phyloP scores from a whole-genome alignment of 2,113 vertebrate genomes.

The Hassar affinis region DNA sequence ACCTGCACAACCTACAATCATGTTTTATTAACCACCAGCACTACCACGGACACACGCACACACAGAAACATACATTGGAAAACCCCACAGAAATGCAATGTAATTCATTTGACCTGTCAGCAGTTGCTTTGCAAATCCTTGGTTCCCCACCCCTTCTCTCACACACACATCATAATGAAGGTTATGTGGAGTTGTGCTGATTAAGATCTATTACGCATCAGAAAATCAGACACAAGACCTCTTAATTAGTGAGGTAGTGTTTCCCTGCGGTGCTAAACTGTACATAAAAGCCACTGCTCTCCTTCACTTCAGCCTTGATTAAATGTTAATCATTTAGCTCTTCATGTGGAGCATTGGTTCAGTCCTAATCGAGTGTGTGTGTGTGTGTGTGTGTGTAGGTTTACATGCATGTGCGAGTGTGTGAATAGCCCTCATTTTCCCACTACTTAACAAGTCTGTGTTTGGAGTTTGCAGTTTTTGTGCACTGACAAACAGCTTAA shows the following conservation, averaged over 20 bases:
- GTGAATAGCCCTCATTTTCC: constrained; percentile 46
- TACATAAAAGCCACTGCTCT: constrained; percentile 47
- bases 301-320: constrained; percentile 28
- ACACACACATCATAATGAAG: constrained; percentile 32
- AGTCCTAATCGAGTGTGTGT: constrained; percentile 42
- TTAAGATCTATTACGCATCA: constrained; percentile 59
- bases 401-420: constrained; percentile 15
- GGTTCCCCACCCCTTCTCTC: too few relatives aligned
- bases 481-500: constrained; percentile 54
- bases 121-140: constrained; percentile 3
- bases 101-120: constrained; percentile 31
- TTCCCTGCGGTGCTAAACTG: constrained; percentile 48
- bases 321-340: constrained; percentile 56
- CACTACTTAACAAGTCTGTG: constrained; percentile 46
- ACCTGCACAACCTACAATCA: too few relatives aligned
- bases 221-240: constrained; percentile 48
- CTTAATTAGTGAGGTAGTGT: constrained; percentile 59
- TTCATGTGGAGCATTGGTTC: constrained; percentile 27
- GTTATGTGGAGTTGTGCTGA: constrained; percentile 49
- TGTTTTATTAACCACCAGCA: too few relatives aligned
- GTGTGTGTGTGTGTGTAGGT: not conserved
- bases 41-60: not conserved
- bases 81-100: not conserved
- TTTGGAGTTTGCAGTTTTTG: constrained; percentile 18
- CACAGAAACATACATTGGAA: not conserved